These are phyloP conservation scores for Coryphaenoides rupestris DNA, from an alignment of 2,113 vertebrate genomes.

Conservation along the genomic window DNA sequence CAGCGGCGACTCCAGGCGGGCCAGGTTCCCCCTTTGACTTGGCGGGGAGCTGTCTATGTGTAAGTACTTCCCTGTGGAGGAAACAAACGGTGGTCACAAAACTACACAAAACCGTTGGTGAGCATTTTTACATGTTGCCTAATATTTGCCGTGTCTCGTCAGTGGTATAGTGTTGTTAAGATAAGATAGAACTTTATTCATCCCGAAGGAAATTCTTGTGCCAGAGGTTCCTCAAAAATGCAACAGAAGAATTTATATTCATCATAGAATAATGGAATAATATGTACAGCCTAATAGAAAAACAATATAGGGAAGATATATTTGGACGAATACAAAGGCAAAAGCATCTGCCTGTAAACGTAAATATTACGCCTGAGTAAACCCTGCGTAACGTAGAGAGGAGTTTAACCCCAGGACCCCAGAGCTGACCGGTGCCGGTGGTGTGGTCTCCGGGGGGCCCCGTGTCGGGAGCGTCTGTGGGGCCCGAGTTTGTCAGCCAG, in stretches of 20 bases:
- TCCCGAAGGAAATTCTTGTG: too few relatives aligned
- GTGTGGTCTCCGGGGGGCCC: slow-evolving; percentile 73
- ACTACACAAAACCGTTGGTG: not conserved
- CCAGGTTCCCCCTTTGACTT: slow-evolving; percentile 36
- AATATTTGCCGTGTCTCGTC: too few relatives aligned
- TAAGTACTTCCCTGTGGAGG: slow-evolving; percentile 66
- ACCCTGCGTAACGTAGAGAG: not conserved
- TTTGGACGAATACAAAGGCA: too few relatives aligned
- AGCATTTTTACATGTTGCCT: not conserved
- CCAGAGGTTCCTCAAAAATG: too few relatives aligned
- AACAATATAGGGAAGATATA: too few relatives aligned
- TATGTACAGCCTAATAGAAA: too few relatives aligned
- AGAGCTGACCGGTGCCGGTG: slow-evolving; percentile 51
- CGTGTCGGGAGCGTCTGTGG: slow-evolving; percentile 63
- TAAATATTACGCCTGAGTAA: not conserved
- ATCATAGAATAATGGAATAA: too few relatives aligned
- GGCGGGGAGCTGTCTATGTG: slow-evolving; percentile 61
- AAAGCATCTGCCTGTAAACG: too few relatives aligned
- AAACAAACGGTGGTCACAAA: slow-evolving; percentile 1
- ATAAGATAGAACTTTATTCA: too few relatives aligned
- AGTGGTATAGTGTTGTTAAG: too few relatives aligned
- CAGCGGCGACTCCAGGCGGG: slow-evolving; percentile 64
- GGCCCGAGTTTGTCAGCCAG: slow-evolving; percentile 57
- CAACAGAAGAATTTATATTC: too few relatives aligned
- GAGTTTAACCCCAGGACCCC: not conserved